Percentiles rank a stretch among this genome's conserved stretches.
phyloP scores from a whole-genome alignment of 2,113 vertebrate genomes.

The Willisornis vidua region DNA sequence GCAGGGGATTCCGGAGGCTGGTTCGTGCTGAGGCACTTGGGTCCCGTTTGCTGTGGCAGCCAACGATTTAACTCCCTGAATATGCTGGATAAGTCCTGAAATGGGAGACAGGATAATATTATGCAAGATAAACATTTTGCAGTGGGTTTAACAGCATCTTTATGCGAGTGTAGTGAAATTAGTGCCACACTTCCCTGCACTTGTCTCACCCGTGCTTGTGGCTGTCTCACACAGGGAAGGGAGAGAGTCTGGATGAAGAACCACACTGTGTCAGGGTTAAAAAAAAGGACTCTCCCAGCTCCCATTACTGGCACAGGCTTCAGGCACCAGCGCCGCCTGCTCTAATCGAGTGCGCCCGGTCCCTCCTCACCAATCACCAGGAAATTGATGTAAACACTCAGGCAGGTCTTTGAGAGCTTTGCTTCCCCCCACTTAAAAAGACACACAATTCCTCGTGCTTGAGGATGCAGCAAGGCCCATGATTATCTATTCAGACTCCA shows the following conservation, averaged over 20 bases:
- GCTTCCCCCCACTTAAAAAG: not conserved
- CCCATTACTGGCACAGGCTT: fast-evolving
- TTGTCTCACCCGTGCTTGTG: not conserved
- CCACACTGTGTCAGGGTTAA: not conserved
- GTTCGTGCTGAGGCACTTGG: fast-evolving
- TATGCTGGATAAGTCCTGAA: not conserved
- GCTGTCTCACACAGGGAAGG: not conserved
- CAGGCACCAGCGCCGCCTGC: not conserved
- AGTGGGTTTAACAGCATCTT: not conserved
- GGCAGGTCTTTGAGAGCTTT: not conserved
- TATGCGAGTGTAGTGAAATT: not conserved
- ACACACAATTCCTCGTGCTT: fast-evolving
- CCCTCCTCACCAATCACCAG: not conserved
- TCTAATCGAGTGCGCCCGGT: not conserved
- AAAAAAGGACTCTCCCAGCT: not conserved
- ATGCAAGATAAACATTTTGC: not conserved
- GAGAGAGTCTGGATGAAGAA: not conserved
- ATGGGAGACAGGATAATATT: not conserved
- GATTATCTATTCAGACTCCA: not conserved
- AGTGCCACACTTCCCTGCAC: fast-evolving
- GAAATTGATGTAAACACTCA: not conserved
- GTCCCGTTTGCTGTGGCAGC: not conserved
- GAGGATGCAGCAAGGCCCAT: not conserved
- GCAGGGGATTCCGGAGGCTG: not conserved
- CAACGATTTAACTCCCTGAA: not conserved